Evolutionary conservation across 2,888 invertebrate genomes (phyloP).

Genomic region (Epinotia ramella): DNA sequence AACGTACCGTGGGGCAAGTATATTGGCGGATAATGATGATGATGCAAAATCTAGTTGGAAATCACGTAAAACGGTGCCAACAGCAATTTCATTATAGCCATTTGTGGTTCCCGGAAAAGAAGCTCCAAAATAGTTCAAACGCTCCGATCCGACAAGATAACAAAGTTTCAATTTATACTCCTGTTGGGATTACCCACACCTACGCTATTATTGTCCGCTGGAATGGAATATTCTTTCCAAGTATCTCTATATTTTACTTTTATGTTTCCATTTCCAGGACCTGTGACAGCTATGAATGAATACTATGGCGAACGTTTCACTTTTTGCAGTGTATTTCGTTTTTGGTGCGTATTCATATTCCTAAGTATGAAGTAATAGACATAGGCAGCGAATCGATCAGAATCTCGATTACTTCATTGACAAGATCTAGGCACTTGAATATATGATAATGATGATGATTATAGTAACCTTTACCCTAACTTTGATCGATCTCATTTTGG

Average conservation of each 20-base stretch:
- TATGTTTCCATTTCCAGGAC: constrained; percentile 29
- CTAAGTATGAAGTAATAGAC: no score
- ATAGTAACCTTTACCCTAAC: no score
- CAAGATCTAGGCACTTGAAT: no score
- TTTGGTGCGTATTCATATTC: neutral
- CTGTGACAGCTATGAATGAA: constrained; percentile 30
- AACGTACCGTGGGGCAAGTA: no score
- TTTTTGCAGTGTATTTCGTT: neutral
- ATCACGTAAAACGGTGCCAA: neutral
- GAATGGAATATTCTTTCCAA: constrained; percentile 30
- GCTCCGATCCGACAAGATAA: neutral
- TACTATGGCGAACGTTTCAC: constrained; percentile 14
- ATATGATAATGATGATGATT: no score
- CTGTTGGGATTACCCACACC: constrained; percentile 32
- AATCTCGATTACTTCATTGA: no score
- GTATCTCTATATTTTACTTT: constrained; percentile 30
- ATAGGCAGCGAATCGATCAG: no score
- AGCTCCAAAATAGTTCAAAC: neutral
- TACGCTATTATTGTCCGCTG: constrained; percentile 18
- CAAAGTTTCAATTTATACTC: constrained; percentile 40
- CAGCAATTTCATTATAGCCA: neutral
- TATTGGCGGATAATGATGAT: no score
- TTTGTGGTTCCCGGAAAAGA: neutral
- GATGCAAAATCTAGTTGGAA: neutral
- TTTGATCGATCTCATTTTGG: no score